Evolutionary conservation across 1,140 invertebrate species (phyloP), one percentile per base, ranked within the genome.

Genomic region (Vollenhovia emeryi): DNA sequence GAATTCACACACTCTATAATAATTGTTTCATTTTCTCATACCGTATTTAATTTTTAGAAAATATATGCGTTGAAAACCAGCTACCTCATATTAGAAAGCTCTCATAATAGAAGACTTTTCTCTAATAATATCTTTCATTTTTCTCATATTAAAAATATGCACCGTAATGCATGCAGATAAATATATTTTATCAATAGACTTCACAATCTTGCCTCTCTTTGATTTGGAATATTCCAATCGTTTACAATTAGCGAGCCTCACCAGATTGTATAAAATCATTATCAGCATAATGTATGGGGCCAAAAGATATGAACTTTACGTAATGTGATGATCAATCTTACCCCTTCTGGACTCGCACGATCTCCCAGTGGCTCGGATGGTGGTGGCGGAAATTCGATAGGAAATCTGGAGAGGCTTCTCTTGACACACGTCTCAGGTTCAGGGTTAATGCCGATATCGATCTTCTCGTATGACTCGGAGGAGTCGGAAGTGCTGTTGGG

Each of bases 341-440:
- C 95, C 84, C 97, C 97, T 95, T 98, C 97, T 2, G 97, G 97
- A 94, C 97, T 98, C 80, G 97, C 96, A 85, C 97, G 96, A 91
- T 97, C 97, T n/a, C 97, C 97, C 27, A 98, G 93, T 0, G 97
- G 96, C 87, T 96, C 95, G 3, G 76, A 62, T 15, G 89, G 87
- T 11, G 92, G 87, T 66, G 87, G 88, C n/a, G 91, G 89, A 91
- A 93, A 94, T 80, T 94, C 91, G 50, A 93, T 89, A 40, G 93
- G 92, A 78, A 94, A 94, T 89, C 84, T 92, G 40, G 92, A 89
- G 55, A 92, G 86, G 21, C 76, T 90, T 86, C 79, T 85, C 68
- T 79, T 83, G 15, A 59, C 45, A 36, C 68, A 52, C 21, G 62
- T 88, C 18, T 88, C 83, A 43, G 76, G 78, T 59, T 89, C 79